These are phyloP conservation scores for Aplodontia rufa DNA, from an alignment of 2,113 vertebrate genomes.

Conservation along the genomic window DNA sequence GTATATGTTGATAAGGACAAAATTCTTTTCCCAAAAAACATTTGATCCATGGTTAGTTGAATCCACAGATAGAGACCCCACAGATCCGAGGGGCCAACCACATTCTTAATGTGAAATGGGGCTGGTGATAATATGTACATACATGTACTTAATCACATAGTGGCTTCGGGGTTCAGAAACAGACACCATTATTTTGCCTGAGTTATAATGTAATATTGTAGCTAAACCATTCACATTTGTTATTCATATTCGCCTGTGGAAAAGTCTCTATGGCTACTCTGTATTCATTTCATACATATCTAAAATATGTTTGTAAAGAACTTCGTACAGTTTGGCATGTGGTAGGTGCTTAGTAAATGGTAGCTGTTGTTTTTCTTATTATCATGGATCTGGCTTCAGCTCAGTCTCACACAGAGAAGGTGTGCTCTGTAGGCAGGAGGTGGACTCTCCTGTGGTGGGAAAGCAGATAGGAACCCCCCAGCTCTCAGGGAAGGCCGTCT, in stretches of 20 bases:
- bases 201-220: background rate
- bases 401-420: background rate
- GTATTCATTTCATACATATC: background rate
- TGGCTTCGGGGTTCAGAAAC: background rate
- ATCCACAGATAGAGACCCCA: background rate
- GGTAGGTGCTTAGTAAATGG: background rate
- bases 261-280: background rate
- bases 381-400: background rate
- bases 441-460: fast-evolving
- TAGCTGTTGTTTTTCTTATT: background rate
- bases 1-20: background rate
- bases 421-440: background rate
- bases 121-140: background rate
- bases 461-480: fast-evolving
- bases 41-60: background rate
- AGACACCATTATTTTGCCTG: background rate
- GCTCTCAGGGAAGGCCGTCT: background rate
- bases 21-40: background rate
- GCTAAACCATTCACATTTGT: background rate
- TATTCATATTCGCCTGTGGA: background rate
- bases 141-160: background rate
- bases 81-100: background rate
- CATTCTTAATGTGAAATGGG: background rate
- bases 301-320: background rate
- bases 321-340: background rate